Base-by-base conservation (phyloP, 2,113 vertebrate genomes). In the Hipposideros armiger region DNA sequence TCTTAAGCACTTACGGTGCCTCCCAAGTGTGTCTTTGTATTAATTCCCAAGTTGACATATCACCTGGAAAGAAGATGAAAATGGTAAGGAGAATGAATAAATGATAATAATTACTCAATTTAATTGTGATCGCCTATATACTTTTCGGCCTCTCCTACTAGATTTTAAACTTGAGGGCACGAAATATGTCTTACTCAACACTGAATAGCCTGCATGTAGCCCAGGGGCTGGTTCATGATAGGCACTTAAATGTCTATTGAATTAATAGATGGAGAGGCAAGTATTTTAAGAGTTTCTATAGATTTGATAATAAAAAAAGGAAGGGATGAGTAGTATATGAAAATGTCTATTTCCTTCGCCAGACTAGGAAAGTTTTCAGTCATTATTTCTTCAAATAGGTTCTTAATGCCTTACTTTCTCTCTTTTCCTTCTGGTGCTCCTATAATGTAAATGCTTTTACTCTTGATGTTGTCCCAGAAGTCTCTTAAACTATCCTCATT, bases 141-240 rank as follows among this genome's bases (percentile, higher is more conserved):
- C n/a, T 90, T 85, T 73, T 60, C 36, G 92, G 20, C 10, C 26
- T 73, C 7, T 92, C 16, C 16, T 91, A 69, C 24, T 78, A 94
- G 60, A 94, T 77, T 90, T 92, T 94, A 96, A 86, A 32, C 69
- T 85, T 69, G 60, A 90, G 16, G 22, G 56, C 50, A 81, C 54
- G 90, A 47, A 85, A 78, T 87, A 54, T 72, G 16, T 66, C 45
- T 56, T 92, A 19, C 66, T 90, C 20, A 96, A 50, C 24, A 58
- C 8, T 76, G 17, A 64, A n/a, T 74, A 66, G 24, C 5, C 32
- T 62, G 10, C 8, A 84, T 26, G 5, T 36, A 78, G 45, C 17
- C 42, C 15, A 82, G 30, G 40, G 22, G 15, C 28, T 86, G 17
- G 17, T 72, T 40, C 0, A 5, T 74, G 95, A 47, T 69, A 24